phyloP scores from a whole-genome alignment of 2,888 invertebrate genomes.

The Exocentrus adspersus region DNA sequence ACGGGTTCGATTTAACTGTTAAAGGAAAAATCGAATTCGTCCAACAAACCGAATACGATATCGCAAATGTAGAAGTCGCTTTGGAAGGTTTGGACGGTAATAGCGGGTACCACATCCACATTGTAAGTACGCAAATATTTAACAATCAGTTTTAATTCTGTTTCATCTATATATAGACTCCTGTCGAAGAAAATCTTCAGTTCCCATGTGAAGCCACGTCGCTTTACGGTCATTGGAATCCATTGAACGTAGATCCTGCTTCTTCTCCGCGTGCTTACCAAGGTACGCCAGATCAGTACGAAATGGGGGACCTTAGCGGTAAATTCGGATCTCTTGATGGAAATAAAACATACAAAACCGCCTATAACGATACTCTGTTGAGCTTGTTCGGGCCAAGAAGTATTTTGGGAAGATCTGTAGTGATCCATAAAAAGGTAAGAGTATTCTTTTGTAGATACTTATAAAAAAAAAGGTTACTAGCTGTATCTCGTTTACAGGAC shows the following conservation, averaged over 20 bases:
- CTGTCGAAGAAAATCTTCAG: slow-evolving; percentile 83
- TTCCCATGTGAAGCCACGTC: slow-evolving; percentile 89
- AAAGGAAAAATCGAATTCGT: slow-evolving; percentile 83
- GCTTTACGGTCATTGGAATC: slow-evolving; percentile 89
- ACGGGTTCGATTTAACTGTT: slow-evolving; percentile 73
- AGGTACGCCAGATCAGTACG: slow-evolving; percentile 87
- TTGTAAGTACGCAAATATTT: slow-evolving; percentile 66
- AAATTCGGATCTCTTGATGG: slow-evolving; percentile 85
- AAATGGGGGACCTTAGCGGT: slow-evolving; percentile 85
- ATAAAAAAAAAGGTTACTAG: neutral
- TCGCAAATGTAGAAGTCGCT: slow-evolving; percentile 80
- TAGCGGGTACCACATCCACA: slow-evolving; percentile 83
- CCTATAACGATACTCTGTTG: slow-evolving; percentile 83
- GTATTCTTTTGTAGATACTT: neutral
- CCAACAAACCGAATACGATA: slow-evolving; percentile 88
- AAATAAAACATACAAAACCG: slow-evolving; percentile 67
- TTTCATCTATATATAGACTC: no score
- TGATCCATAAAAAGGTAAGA: slow-evolving; percentile 78
- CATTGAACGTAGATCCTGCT: slow-evolving; percentile 74
- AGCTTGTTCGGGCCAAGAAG: slow-evolving; percentile 84
- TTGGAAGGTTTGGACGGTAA: slow-evolving; percentile 76
- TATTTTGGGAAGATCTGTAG: slow-evolving; percentile 86
- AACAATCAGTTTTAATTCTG: no score
- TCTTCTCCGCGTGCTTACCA: slow-evolving; percentile 67
- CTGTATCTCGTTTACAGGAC: slow-evolving; percentile 56